Evolutionary conservation across 2,797 vertebrate species (phyloP), one percentile per base, ranked within the genome.

Genomic region (Syngnathus rostellatus): DNA sequence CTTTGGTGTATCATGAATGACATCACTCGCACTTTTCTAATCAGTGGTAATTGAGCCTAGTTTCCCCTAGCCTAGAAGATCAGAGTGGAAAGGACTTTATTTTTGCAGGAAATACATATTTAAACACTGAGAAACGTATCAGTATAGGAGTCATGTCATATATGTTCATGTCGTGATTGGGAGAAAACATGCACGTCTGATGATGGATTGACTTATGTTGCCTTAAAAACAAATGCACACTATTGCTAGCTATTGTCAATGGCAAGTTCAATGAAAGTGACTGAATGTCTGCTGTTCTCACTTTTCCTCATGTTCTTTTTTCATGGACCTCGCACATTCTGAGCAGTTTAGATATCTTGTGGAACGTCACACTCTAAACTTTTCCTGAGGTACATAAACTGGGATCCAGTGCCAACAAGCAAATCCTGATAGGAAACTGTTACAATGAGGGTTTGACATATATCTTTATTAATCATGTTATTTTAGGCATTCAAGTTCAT

Each of bases 71-170:
- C 31, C 1, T 76, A 77, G 70, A 72, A 79, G 70, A 67, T 83
- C 68, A 72, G 79, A 83, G 84, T 83, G 64, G 78, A 76, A 85
- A 78, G 80, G 81, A 90, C 91, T 93, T 93, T 93, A 92, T 94
- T 96, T 95, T 95, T 94, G 81, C 91, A 92, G 82, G 74, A 78
- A 77, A 88, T 85, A 86, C 83, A 83, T 93, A 91, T 93, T 94
- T 92, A 92, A 92, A 90, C 87, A 85, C 77, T 77, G 72, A 81
- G 59, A 72, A 72, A 75, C 85, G 77, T 83, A 74, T 74, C 73
- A 71, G 70, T 67, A 16, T 68, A 70, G 67, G 51, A 74, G 75
- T 77, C 64, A 76, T 81, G 81, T 80, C 86, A 83, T 80, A 78
- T 65, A 41, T n/a, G n/a, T n/a, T 21, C 48, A 19, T 12, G 40